Percentiles rank a stretch among this genome's conserved stretches.
phyloP scores from a whole-genome alignment of 2,888 invertebrate genomes.

The Cosmia pyralina region DNA sequence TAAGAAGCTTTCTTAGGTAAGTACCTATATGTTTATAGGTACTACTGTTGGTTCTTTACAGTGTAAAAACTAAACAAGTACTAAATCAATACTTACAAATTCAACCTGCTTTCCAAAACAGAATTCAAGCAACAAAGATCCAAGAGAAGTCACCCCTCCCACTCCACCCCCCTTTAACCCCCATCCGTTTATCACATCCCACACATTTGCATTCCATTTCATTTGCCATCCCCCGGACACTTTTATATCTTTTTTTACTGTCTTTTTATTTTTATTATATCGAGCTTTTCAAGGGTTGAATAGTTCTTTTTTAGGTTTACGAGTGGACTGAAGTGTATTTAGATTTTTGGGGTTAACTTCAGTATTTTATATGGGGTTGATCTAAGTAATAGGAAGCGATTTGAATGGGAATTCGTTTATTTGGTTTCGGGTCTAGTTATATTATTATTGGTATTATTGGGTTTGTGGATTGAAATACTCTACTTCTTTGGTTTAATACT shows the following conservation, averaged over 20 bases:
- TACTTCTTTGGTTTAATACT: too few relatives aligned
- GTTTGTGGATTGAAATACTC: too few relatives aligned
- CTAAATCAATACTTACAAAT: constrained; percentile 20
- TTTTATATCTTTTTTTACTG: constrained; percentile 82
- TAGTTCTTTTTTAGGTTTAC: constrained; percentile 79
- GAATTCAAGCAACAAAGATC: constrained; percentile 49
- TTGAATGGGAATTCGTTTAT: constrained; percentile 50
- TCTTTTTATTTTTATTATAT: constrained; percentile 82
- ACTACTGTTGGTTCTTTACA: too few relatives aligned
- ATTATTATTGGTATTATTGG: constrained; percentile 22
- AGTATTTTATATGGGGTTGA: constrained; percentile 58
- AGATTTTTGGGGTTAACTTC: constrained; percentile 58
- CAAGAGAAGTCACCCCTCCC: constrained; percentile 36
- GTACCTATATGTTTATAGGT: too few relatives aligned
- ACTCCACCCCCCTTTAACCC: constrained; percentile 46
- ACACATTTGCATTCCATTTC: constrained; percentile 88
- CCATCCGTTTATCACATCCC: constrained; percentile 73
- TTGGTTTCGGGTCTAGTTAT: constrained; percentile 43
- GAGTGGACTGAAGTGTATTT: constrained; percentile 67
- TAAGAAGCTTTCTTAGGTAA: too few relatives aligned
- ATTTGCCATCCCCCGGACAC: constrained; percentile 79
- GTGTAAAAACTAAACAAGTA: not conserved
- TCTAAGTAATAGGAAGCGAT: constrained; percentile 61
- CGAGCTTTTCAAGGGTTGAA: constrained; percentile 72
- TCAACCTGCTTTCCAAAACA: constrained; percentile 24